These are phyloP conservation scores for Drosophila prosaltans DNA, from an alignment of 1,140 invertebrate species.

Conservation along the genomic window DNA sequence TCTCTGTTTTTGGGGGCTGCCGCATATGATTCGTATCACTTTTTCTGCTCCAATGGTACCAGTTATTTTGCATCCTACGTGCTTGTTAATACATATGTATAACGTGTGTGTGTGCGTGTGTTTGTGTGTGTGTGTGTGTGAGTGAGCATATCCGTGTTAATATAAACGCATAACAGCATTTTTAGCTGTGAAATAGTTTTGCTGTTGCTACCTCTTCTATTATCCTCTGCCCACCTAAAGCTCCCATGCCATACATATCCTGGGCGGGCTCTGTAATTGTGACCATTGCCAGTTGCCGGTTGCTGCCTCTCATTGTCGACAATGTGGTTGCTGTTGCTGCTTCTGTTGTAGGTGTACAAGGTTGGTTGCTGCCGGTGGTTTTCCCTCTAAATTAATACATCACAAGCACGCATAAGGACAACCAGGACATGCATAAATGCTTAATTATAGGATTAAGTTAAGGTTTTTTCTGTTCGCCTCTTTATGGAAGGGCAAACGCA, in stretches of 20 bases:
- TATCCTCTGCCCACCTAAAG: constrained; percentile 15
- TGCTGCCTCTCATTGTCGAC: constrained; percentile 42
- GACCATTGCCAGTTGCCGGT: constrained; percentile 55
- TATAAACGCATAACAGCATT: constrained; percentile 78
- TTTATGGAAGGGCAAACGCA: constrained; percentile 21
- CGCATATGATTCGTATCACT: constrained; percentile 78
- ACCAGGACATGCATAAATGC: constrained; percentile 42
- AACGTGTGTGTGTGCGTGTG: background rate
- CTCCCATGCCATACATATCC: constrained; percentile 17
- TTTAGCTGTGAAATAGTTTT: constrained; percentile 78
- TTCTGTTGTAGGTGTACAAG: constrained; percentile 2
- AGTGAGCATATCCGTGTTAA: constrained; percentile 64
- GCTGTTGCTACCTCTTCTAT: constrained; percentile 42
- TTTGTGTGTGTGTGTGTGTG: constrained; percentile 15
- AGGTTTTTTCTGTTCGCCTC: constrained; percentile 31
- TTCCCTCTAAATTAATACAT: constrained; percentile 73
- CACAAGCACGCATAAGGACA: constrained; percentile 52
- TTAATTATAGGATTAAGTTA: constrained; percentile 62
- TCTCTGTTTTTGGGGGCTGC: constrained; percentile 56
- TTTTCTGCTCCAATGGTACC: constrained; percentile 73
- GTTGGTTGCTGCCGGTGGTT: constrained; percentile 36
- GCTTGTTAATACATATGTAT: constrained; percentile 67
- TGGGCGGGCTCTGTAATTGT: constrained; percentile 47
- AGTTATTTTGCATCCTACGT: constrained; percentile 77
- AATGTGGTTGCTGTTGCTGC: constrained; percentile 38